Conservation (phyloP, 2,888 invertebrate genomes). For the Ophion obscuratus region DNA sequence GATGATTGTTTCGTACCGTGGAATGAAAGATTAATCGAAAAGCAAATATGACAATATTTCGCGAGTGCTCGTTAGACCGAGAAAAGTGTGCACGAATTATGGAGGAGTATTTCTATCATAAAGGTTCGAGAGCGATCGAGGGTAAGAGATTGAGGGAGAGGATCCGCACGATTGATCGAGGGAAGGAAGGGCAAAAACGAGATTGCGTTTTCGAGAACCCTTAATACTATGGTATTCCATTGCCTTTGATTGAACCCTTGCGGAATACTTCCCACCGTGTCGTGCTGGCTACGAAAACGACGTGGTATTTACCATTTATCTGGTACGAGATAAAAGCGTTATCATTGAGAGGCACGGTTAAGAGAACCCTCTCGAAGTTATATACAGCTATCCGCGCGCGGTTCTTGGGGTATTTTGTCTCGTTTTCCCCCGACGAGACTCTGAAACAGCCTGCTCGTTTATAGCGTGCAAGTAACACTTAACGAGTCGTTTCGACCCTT, state of each 20-base stretch:
- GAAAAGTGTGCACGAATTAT: background rate
- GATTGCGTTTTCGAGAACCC: constrained; percentile 33
- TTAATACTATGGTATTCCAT: constrained; percentile 30
- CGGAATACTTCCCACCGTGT: constrained; percentile 17
- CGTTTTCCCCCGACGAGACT: background rate
- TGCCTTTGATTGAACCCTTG: constrained; percentile 7
- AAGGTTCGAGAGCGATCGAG: constrained; percentile 3
- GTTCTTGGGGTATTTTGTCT: background rate
- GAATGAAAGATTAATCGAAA: too few relatives aligned
- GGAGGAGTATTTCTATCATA: constrained; percentile 34
- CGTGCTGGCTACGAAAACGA: constrained; percentile 38
- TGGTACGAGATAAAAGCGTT: constrained; percentile 56
- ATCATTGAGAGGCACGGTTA: constrained; percentile 45
- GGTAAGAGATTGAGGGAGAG: background rate
- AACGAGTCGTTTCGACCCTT: constrained; percentile 34
- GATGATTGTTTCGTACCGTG: too few relatives aligned
- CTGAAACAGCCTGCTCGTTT: constrained; percentile 31
- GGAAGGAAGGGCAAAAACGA: background rate
- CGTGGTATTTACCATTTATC: constrained; percentile 61
- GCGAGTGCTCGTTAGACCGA: background rate
- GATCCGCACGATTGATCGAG: constrained; percentile 36
- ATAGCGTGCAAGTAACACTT: constrained; percentile 12
- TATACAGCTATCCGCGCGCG: too few relatives aligned
- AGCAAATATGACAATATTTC: background rate
- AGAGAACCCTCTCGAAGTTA: constrained; percentile 17